Percentiles rank a stretch among this genome's conserved stretches.
Evolutionary conservation across 1,140 invertebrate genomes (phyloP).

Genomic region (Drosophila albomicans): DNA sequence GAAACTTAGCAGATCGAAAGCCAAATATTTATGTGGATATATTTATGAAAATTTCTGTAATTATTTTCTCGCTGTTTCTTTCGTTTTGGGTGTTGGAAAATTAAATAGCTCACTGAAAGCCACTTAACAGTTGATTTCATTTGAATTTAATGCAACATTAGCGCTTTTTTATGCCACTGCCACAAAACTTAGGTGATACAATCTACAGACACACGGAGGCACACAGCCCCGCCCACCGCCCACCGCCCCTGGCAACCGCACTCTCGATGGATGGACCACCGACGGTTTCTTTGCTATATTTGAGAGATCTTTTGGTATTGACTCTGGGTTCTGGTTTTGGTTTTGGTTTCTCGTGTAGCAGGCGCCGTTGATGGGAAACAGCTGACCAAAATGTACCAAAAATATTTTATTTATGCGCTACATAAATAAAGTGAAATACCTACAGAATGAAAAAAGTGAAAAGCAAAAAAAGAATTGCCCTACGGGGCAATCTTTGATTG

Average conservation of each 20-base stretch:
- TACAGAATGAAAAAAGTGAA: not conserved
- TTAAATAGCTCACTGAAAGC: slow-evolving; percentile 83
- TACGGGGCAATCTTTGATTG: slow-evolving; percentile 38
- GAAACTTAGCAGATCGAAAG: slow-evolving; percentile 11
- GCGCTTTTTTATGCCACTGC: slow-evolving; percentile 70
- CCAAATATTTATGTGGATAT: slow-evolving; percentile 61
- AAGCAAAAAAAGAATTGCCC: slow-evolving; percentile 5
- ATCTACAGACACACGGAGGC: slow-evolving; percentile 31
- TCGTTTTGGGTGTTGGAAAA: slow-evolving; percentile 49
- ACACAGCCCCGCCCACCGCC: not conserved
- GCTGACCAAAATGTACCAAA: slow-evolving; percentile 72
- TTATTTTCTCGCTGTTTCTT: slow-evolving; percentile 46
- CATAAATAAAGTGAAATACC: slow-evolving; percentile 69
- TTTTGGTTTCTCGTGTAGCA: slow-evolving; percentile 53
- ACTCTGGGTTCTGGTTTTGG: not conserved
- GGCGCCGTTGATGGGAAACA: slow-evolving; percentile 80
- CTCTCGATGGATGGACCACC: slow-evolving; percentile 51
- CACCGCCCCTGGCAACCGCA: not conserved
- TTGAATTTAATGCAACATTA: slow-evolving; percentile 83
- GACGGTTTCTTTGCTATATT: slow-evolving; percentile 39
- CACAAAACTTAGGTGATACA: slow-evolving; percentile 61
- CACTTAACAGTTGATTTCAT: slow-evolving; percentile 82
- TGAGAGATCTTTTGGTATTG: slow-evolving; percentile 15
- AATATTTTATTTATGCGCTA: slow-evolving; percentile 80
- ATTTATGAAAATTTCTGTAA: slow-evolving; percentile 74